Conservation (phyloP, 2,113 vertebrate species). For the Channa argus region DNA sequence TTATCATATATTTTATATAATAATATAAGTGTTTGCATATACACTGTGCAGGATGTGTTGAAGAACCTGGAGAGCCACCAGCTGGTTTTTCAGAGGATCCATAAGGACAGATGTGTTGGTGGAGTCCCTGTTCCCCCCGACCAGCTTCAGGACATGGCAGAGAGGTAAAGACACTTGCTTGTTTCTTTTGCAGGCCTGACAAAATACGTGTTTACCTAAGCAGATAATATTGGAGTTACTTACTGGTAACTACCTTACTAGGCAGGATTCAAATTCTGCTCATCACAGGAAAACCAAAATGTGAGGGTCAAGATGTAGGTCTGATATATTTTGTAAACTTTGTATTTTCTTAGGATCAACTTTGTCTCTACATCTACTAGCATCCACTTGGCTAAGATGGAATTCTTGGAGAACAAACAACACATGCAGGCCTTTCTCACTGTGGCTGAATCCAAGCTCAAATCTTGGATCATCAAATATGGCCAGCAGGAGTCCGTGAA, state of each 20-base stretch:
- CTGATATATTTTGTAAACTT: constrained; percentile 39
- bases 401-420: constrained; percentile 96
- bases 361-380: constrained; percentile 93
- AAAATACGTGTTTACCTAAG: neutral
- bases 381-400: constrained; percentile 94
- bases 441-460: constrained; percentile 95
- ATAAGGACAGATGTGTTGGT: constrained; percentile 90
- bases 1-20: too few relatives aligned
- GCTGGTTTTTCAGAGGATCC: constrained; percentile 94
- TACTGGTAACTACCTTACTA: neutral
- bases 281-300: constrained; percentile 2
- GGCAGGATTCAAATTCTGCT: neutral
- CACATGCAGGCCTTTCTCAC: constrained; percentile 94
- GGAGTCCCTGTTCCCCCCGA: constrained; percentile 92
- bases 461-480: constrained; percentile 99
- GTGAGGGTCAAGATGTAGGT: neutral
- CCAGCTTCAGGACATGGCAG: constrained; percentile 96
- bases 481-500: constrained; percentile 93
- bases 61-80: constrained; percentile 92
- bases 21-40: constrained; percentile 27
- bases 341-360: constrained; percentile 87
- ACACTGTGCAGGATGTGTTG: constrained; percentile 88
- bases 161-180: constrained; percentile 84
- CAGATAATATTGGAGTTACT: too few relatives aligned
- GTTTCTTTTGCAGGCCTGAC: neutral